These are phyloP conservation scores for Oceanodroma leucorhoa DNA, from an alignment of 2,797 vertebrate species.

Conservation along the genomic window DNA sequence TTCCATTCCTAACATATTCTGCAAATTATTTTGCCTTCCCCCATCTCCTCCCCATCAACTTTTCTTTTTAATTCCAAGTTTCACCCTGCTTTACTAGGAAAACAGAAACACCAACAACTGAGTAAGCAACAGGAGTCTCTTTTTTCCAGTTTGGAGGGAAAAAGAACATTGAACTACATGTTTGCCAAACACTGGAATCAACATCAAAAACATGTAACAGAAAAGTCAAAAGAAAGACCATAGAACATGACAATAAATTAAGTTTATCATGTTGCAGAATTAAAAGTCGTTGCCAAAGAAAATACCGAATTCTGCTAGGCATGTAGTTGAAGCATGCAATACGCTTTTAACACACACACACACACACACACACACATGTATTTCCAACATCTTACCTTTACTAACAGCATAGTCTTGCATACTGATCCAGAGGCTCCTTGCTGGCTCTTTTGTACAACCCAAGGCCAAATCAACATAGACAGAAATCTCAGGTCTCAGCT, in stretches of 20 bases:
- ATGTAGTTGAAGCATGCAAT: not conserved
- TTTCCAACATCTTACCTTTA: constrained; percentile 83
- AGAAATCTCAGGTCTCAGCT: constrained; percentile 84
- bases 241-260: not conserved
- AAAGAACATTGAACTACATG: not conserved
- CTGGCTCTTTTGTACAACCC: constrained; percentile 93
- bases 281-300: not conserved
- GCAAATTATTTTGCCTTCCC: not conserved
- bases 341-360: not conserved
- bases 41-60: not conserved
- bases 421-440: constrained; percentile 93
- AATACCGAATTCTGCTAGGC: not conserved
- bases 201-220: not conserved
- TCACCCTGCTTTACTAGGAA: not conserved
- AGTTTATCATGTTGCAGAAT: not conserved
- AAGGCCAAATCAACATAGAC: constrained; percentile 90
- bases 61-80: not conserved
- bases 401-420: constrained; percentile 96
- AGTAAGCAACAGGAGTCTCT: not conserved
- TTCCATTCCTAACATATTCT: not conserved
- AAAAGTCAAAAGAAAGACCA: not conserved
- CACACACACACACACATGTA: rapidly evolving
- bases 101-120: not conserved
- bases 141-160: not conserved
- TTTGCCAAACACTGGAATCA: not conserved